phyloP scores from a whole-genome alignment of 2,888 invertebrate genomes.

The Kuschelorhynchus macadamiae region DNA sequence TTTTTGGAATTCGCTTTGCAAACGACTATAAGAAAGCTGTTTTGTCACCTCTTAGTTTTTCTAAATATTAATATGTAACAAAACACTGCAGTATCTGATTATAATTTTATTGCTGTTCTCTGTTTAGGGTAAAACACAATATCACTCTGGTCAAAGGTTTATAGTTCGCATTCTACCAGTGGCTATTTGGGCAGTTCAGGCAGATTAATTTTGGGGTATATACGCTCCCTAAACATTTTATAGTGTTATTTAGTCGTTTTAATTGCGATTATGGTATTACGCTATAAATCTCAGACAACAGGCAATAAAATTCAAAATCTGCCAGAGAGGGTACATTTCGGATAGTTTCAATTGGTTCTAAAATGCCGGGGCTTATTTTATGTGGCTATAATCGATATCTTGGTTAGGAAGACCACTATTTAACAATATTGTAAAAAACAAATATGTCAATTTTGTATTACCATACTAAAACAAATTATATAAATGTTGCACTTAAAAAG shows the following conservation, averaged over 20 bases:
- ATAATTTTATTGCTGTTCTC: conserved; percentile 24
- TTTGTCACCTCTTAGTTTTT: no score
- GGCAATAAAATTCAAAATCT: conserved; percentile 41
- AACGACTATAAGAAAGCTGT: no score
- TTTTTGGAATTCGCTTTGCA: no score
- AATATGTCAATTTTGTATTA: no score
- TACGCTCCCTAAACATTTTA: conserved; percentile 44
- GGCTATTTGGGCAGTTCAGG: conserved; percentile 40
- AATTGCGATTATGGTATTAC: conserved; percentile 47
- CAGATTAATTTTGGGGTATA: conserved; percentile 44
- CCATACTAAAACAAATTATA: no score
- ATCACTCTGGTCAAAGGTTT: conserved; percentile 42
- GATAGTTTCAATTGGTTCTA: conserved; percentile 21
- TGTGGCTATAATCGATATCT: no score
- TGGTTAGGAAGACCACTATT: no score
- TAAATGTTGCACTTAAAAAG: no score
- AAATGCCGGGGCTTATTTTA: no score
- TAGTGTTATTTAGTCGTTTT: conserved; percentile 50
- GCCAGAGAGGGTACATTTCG: conserved; percentile 2
- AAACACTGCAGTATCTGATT: conserved; percentile 12
- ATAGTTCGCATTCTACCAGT: conserved; percentile 43
- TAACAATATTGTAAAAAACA: no score
- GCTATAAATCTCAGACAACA: conserved; percentile 46
- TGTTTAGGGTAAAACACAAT: conserved; percentile 31
- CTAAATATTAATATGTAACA: neutral